phyloP scores from a whole-genome alignment of 2,113 vertebrate species.

The Naja naja region DNA sequence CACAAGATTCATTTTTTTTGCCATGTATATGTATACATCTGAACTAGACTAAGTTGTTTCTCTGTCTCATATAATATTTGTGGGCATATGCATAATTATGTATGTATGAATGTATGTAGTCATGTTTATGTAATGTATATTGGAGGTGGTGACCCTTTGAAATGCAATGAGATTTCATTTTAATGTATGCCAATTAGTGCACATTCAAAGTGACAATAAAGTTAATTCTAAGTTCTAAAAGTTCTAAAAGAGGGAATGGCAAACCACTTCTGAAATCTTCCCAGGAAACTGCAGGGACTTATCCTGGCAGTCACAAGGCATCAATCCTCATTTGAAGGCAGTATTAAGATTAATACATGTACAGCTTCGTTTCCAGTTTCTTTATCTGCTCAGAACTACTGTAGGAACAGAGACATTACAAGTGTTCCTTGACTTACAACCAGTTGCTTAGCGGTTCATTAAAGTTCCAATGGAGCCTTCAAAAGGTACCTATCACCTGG shows the following conservation, averaged over 20 bases:
- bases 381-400: not conserved
- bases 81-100: too few species aligned
- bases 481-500: not conserved
- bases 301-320: not conserved
- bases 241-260: not conserved
- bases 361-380: not conserved
- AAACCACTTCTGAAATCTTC: not conserved
- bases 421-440: not conserved
- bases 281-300: not conserved
- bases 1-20: too few species aligned
- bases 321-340: not conserved
- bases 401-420: not conserved
- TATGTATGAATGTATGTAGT: too few species aligned
- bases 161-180: too few species aligned
- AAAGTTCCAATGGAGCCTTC: not conserved
- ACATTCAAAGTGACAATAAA: too few species aligned
- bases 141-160: too few species aligned
- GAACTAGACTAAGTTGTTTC: too few species aligned
- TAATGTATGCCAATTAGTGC: too few species aligned
- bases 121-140: too few species aligned
- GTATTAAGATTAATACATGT: not conserved
- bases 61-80: too few species aligned
- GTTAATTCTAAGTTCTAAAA: too few species aligned
- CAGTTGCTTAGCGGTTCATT: not conserved
- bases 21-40: too few species aligned